Conservation (phyloP, 2,888 invertebrate species). For the Cheilosia grossa region DNA sequence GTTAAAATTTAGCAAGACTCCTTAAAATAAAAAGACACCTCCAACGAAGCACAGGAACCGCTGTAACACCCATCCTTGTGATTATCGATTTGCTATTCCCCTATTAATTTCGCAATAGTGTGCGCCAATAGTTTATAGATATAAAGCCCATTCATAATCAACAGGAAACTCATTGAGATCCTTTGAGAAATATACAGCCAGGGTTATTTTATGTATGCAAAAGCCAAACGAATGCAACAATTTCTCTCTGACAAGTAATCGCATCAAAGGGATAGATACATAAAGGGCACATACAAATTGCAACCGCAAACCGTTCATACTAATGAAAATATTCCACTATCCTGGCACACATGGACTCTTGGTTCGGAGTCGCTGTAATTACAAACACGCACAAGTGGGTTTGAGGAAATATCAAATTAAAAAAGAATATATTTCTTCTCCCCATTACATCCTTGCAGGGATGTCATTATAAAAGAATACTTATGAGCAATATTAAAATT, state of each 20-base stretch:
- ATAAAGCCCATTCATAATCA: neutral
- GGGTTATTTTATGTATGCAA: no score
- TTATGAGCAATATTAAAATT: conserved; percentile 60
- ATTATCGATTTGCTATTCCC: neutral
- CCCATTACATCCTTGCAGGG: neutral
- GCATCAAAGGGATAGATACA: neutral
- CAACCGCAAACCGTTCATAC: neutral
- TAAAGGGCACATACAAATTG: neutral
- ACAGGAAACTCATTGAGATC: neutral
- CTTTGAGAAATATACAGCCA: neutral
- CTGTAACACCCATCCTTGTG: neutral
- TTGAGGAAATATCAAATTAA: conserved; percentile 11
- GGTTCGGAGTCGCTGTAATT: conserved; percentile 10
- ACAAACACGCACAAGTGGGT: conserved; percentile 6
- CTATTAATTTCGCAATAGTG: neutral
- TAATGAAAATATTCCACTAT: neutral
- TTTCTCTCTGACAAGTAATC: conserved; percentile 4
- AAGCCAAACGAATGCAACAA: neutral
- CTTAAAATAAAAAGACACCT: neutral
- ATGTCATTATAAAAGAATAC: neutral
- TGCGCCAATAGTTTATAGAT: neutral
- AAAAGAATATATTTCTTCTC: neutral
- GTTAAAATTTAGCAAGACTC: no score
- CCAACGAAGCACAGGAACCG: neutral
- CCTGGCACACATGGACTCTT: neutral